Base-by-base conservation (phyloP, 1,140 invertebrate species). In the Cataglyphis hispanica region DNA sequence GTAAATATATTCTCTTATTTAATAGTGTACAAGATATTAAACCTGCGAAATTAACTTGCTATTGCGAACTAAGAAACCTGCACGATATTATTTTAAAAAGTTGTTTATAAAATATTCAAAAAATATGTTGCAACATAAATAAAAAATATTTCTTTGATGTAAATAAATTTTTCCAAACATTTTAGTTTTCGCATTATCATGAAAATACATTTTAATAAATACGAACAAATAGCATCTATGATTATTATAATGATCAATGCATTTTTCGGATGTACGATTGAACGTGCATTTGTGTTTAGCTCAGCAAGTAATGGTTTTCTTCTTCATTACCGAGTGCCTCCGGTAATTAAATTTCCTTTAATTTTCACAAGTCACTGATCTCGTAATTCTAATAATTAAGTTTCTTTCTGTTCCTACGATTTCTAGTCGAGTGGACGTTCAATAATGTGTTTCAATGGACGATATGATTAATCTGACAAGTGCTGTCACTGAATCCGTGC, bases 281-380 rank as follows among this genome's bases (percentile, higher is more conserved):
- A 66, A 27, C n/a, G 25, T 34, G 27, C 63, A 25, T 72, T 72
- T 31, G 70, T 37, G 50, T 34, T 72, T 31, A n/a, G 22, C 67
- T 74, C 37, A 11, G 78, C 53, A 61, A 83, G 78, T 72, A 83
- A 72, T 83, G 53, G 53, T 83, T 89, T 90, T 69, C 85, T 81
- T 76, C 63, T 66, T 72, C 84, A 78, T 87, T 88, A 87, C 86
- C 66, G 76, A 81, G 87, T 87, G 90, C 84, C 86, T 90, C 64
- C 87, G 89, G 88, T 91, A 92, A 93, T 93, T 92, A 92, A 92
- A 89, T 92, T 92, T 92, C 91, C 87, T 89, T 90, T 90, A 90
- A 91, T 87, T 92, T 92, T 91, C 87, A 89, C 84, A 77, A 81
- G 87, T 90, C 89, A 87, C 63, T 86, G 76, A 86, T 78, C 77